Conservation (phyloP, 2,113 vertebrate species). For the Sialia sialis region DNA sequence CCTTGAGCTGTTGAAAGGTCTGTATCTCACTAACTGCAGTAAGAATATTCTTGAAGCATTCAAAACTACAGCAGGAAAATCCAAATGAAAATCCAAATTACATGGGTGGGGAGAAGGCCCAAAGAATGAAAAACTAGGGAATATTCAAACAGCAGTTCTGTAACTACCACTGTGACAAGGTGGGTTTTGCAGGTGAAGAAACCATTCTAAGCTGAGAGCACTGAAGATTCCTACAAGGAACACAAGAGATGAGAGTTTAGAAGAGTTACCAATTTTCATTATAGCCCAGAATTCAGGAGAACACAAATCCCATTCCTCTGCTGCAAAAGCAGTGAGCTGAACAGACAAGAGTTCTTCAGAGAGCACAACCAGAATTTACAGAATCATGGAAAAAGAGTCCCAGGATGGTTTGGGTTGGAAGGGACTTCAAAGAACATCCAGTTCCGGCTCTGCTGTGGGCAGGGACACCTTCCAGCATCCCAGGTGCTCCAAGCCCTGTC, state of each 20-base stretch:
- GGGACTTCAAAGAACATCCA: rapidly evolving
- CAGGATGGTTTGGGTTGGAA: neutral
- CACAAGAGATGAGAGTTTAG: neutral
- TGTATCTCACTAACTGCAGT: neutral
- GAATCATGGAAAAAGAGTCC: neutral
- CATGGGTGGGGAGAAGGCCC: neutral
- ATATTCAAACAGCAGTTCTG: neutral
- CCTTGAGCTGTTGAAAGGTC: neutral
- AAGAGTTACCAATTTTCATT: neutral
- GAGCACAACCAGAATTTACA: rapidly evolving
- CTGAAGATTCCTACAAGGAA: neutral
- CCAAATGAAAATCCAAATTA: neutral
- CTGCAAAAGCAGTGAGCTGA: rapidly evolving
- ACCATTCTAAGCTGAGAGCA: neutral
- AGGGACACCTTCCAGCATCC: neutral
- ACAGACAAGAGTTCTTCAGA: neutral
- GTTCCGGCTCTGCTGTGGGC: neutral
- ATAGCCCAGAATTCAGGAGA: neutral
- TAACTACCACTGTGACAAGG: neutral
- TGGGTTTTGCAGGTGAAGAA: neutral
- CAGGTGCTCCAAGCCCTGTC: rapidly evolving
- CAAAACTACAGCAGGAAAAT: neutral
- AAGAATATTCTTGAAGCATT: neutral
- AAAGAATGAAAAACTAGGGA: neutral
- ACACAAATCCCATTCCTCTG: neutral